Conservation (phyloP, 1,140 invertebrate species). For the Zaprionus kolodkinae region DNA sequence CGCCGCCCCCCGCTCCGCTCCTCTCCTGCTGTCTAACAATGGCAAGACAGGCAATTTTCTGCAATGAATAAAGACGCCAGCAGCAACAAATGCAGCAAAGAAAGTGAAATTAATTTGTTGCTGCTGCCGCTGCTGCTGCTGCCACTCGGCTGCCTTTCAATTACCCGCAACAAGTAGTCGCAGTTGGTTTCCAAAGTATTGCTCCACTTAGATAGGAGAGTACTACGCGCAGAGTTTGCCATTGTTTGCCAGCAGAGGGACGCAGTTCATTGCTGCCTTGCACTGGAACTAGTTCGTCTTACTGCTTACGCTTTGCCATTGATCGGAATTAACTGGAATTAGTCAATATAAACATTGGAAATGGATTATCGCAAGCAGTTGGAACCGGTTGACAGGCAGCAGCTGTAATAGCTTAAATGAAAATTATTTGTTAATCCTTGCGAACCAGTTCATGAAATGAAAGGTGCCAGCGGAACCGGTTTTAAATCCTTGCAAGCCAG, state of each 20-base stretch:
- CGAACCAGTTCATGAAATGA: not conserved
- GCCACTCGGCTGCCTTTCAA: conserved; percentile 16
- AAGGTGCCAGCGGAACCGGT: too few species aligned
- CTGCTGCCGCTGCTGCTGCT: conserved; percentile 8
- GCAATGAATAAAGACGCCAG: conserved; percentile 34
- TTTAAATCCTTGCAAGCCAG: too few species aligned
- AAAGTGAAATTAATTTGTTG: conserved; percentile 77
- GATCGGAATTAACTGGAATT: not conserved
- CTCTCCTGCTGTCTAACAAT: conserved; percentile 44
- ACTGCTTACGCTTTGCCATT: not conserved
- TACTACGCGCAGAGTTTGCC: not conserved
- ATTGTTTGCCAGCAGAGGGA: not conserved
- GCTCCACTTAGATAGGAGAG: conserved; percentile 1
- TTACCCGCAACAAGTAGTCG: conserved; percentile 4
- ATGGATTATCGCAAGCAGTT: not conserved
- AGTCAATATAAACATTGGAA: not conserved
- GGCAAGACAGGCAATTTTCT: conserved; percentile 49
- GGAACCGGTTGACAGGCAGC: not conserved
- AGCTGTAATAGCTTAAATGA: too few species aligned
- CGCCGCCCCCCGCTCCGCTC: not conserved
- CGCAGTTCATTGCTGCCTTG: not conserved
- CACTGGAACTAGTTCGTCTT: not conserved
- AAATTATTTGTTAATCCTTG: not conserved
- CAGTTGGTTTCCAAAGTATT: conserved; percentile 9
- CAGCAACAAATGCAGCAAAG: conserved; percentile 52